Evolutionary conservation across 2,113 vertebrate species (phyloP).

Genomic region (Phoenicopterus ruber): DNA sequence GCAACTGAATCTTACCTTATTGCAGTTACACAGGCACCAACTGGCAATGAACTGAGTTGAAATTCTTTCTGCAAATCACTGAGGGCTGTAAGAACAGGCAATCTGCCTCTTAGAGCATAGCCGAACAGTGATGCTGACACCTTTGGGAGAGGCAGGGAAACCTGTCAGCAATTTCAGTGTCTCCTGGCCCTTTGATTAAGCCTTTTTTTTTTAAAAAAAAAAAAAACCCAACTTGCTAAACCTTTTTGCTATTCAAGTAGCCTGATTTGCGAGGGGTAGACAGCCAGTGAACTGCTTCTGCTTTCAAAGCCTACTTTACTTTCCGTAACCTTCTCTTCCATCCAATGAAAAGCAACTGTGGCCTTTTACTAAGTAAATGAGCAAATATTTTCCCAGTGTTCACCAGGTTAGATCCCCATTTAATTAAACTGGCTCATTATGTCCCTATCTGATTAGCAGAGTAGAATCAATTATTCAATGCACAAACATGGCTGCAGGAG

Average conservation of each 20-base stretch:
- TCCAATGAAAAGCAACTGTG: conserved; percentile 83
- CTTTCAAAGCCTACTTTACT: conserved; percentile 78
- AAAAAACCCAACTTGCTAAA: conserved; percentile 38
- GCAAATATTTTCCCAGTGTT: conserved; percentile 99
- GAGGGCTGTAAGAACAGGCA: conserved; percentile 70
- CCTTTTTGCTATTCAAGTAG: conserved; percentile 66
- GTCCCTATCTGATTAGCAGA: conserved; percentile 98
- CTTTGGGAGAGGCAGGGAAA: conserved; percentile 72
- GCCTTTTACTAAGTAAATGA: conserved; percentile 93
- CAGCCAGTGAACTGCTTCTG: conserved; percentile 63
- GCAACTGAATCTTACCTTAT: conserved; percentile 73
- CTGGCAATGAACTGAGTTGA: conserved; percentile 64
- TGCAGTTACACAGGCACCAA: conserved; percentile 62
- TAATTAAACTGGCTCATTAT: conserved; percentile 99
- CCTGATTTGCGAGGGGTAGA: conserved; percentile 61
- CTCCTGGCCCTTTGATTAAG: conserved; percentile 76
- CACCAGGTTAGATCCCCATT: conserved; percentile 99
- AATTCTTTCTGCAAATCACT: conserved; percentile 72
- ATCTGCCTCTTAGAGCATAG: conserved; percentile 72
- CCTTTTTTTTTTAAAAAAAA: neutral
- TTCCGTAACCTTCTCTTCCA: conserved; percentile 85
- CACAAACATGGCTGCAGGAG: conserved; percentile 96
- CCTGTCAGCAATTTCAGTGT: conserved; percentile 72
- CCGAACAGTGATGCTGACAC: conserved; percentile 73
- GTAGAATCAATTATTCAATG: conserved; percentile 99